These are phyloP conservation scores for Drosophila prosaltans DNA, from an alignment of 1,140 invertebrate genomes.

Conservation along the genomic window DNA sequence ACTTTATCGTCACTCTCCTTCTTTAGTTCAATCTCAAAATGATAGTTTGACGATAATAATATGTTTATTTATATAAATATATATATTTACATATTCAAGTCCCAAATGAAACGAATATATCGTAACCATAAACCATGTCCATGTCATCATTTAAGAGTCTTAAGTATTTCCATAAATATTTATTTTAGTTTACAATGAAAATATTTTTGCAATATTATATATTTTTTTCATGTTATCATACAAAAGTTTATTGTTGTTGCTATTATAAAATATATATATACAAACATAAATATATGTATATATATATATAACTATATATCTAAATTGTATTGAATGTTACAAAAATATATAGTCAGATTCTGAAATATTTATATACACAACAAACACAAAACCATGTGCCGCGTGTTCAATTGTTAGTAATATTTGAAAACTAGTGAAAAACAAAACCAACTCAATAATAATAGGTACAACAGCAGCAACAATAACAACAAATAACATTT, in stretches of 20 bases:
- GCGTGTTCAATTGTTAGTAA: slow-evolving; percentile 1
- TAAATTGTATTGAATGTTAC: slow-evolving; percentile 13
- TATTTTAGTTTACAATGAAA: slow-evolving; percentile 13
- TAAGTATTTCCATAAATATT: slow-evolving; percentile 11
- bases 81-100: background rate
- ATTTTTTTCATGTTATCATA: slow-evolving; percentile 3
- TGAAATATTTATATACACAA: background rate
- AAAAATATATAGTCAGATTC: background rate
- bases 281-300: background rate
- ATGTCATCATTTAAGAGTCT: slow-evolving; percentile 10
- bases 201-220: slow-evolving; percentile 9
- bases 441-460: background rate
- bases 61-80: background rate
- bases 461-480: slow-evolving; percentile 2
- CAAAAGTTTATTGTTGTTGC: slow-evolving; percentile 7
- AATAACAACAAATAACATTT: slow-evolving; percentile 11
- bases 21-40: slow-evolving; percentile 9
- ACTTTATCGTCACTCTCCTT: background rate
- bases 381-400: background rate
- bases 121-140: background rate
- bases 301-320: background rate
- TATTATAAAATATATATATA: background rate
- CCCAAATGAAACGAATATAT: background rate
- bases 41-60: slow-evolving; percentile 4
- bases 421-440: slow-evolving; percentile 3